phyloP scores from a whole-genome alignment of 2,113 vertebrate species.

The Spheniscus mendiculus region DNA sequence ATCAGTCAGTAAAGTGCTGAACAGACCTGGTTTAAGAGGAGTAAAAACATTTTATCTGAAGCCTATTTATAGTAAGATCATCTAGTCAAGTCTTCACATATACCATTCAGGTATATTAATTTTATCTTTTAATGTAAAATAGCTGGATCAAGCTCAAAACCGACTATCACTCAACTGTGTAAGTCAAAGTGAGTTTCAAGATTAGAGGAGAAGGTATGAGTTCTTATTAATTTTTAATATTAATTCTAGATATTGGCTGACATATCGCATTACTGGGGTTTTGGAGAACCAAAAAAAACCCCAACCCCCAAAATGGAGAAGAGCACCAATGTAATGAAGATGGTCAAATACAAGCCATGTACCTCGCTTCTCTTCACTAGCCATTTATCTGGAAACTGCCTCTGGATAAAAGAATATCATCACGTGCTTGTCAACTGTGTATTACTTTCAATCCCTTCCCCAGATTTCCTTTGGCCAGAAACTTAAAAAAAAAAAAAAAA shows the following conservation, averaged over 20 bases:
- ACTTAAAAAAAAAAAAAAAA: neutral
- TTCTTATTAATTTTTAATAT: neutral
- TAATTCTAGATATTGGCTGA: neutral
- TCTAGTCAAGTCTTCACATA: neutral
- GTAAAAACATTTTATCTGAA: neutral
- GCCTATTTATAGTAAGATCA: neutral
- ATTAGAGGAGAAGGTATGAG: rapidly evolving
- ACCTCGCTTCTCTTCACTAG: neutral
- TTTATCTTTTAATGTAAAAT: neutral
- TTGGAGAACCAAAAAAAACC: neutral
- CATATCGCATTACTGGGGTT: rapidly evolving
- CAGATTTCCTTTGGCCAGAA: neutral
- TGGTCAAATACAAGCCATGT: rapidly evolving
- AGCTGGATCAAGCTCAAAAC: neutral
- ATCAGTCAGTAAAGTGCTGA: neutral
- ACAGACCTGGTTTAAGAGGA: neutral
- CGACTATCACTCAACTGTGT: neutral
- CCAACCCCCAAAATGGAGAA: too few species aligned
- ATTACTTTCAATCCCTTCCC: neutral
- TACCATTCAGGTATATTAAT: rapidly evolving
- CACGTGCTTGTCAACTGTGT: neutral
- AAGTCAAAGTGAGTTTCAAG: neutral
- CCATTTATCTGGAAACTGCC: neutral
- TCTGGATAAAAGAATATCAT: neutral
- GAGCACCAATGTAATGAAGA: neutral